phyloP scores from a whole-genome alignment of 2,797 vertebrate genomes.

The Micrastur ruficollis region DNA sequence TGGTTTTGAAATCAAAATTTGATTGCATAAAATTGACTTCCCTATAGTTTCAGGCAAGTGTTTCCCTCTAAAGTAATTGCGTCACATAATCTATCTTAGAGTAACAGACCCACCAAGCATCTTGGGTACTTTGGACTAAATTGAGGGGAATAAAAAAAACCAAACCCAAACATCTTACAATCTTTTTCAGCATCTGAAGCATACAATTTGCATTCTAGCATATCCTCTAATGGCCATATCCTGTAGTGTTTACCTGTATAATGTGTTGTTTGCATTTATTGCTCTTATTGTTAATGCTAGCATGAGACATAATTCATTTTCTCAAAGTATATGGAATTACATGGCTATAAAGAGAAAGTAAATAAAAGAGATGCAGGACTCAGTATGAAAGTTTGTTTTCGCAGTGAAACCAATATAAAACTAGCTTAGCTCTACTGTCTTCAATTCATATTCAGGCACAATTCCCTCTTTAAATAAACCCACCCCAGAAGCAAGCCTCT shows the following conservation, averaged over 20 bases:
- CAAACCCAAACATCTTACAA: background rate
- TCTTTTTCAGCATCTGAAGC: background rate
- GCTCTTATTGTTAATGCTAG: slow-evolving; percentile 21
- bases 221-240: background rate
- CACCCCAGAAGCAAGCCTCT: background rate
- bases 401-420: background rate
- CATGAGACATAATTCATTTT: slow-evolving; percentile 35
- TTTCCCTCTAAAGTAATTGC: slow-evolving; percentile 2
- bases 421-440: background rate
- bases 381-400: slow-evolving; percentile 3
- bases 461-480: slow-evolving; percentile 38
- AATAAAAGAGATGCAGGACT: background rate
- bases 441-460: background rate
- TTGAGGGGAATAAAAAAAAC: background rate
- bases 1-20: slow-evolving; percentile 50
- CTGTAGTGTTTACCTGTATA: slow-evolving; percentile 20
- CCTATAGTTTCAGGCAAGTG: slow-evolving; percentile 1
- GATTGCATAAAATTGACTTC: background rate
- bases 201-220: background rate
- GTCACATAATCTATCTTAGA: background rate
- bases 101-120: background rate
- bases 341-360: slow-evolving; percentile 10
- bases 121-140: background rate
- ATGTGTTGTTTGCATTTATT: slow-evolving; percentile 9
- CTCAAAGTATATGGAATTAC: slow-evolving; percentile 26